Percentiles rank a stretch among this genome's conserved stretches.
These are phyloP conservation scores for Macropus fuliginosus DNA, from an alignment of 2,797 vertebrate genomes.

Conservation along the genomic window DNA sequence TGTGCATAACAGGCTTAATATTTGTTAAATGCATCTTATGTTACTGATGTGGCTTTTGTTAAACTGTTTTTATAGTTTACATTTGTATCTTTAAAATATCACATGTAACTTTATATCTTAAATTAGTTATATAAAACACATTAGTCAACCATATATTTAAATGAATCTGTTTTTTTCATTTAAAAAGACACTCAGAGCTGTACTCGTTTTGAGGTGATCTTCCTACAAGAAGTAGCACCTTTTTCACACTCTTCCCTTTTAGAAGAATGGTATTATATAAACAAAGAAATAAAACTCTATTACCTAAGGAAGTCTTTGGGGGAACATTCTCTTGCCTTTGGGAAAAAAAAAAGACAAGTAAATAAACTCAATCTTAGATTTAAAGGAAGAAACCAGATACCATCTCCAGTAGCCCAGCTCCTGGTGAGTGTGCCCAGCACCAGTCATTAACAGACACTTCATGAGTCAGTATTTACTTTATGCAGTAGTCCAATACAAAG, in stretches of 20 bases:
- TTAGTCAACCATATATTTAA: neutral
- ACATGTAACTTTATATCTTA: neutral
- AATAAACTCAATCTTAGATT: neutral
- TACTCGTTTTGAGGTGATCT: neutral
- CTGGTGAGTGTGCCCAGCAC: neutral
- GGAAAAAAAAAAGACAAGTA: conserved; percentile 12
- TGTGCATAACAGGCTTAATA: neutral
- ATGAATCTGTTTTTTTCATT: neutral
- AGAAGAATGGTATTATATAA: neutral
- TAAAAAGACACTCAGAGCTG: neutral
- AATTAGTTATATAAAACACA: neutral
- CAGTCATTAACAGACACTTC: neutral
- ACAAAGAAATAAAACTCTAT: conserved; percentile 13
- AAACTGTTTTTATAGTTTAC: conserved; percentile 45
- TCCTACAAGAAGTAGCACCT: neutral
- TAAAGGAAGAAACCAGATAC: neutral
- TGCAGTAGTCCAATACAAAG: neutral
- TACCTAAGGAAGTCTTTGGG: conserved; percentile 38
- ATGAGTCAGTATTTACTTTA: neutral
- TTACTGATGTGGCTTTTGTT: neutral
- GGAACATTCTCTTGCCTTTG: conserved; percentile 47
- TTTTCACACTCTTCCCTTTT: neutral
- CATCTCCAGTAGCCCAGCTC: neutral
- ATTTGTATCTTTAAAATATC: neutral
- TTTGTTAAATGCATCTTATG: neutral